Base-by-base conservation (phyloP, 2,113 vertebrate species). In the Coturnix japonica region DNA sequence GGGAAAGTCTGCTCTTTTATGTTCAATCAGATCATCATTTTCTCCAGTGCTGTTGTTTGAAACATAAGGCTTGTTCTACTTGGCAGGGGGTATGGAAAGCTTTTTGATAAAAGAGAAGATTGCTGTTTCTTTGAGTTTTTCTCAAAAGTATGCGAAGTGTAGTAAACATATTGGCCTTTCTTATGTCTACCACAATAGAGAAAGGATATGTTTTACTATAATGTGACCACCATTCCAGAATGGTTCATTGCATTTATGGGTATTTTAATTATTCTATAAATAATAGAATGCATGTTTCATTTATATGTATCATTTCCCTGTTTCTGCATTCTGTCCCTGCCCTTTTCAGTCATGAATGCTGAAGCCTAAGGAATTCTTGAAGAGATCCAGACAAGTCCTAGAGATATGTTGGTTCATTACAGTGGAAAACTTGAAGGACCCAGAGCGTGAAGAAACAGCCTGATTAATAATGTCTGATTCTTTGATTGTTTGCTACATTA, bases 1-100 rank as follows among this genome's bases (percentile, higher is more conserved):
- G 81, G 54, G 37, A 65, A 0, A 75, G 76, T 6, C 56, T 88
- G 54, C 70, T 90, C 83, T 79, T 74, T 25, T 79, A 82, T 67
- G 23, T 30, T 69, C 35, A 65, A 82, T 90, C 88, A 72, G 6
- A 84, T 67, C 81, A 47, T 66, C 35, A 47, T 71, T 85, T 91
- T 25, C 65, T 49, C 5, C 53, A 43, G 25, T 81, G 57, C 43
- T 91, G 25, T 31, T 96, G 64, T 92, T 95, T 94, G 87, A 95
- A 93, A 93, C 84, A 76, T 93, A 49, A 93, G 63, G n/a, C 65
- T 87, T 81, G 21, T 70, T 72, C 89, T 73, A 31, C 66, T 66
- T 39, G 21, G 0, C 31, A 39, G 60, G 37, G 19, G 20, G 28
- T 17, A 0, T 49, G 15, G 41, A n/a, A 35, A 23, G 71, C 28